These are phyloP conservation scores for Periplaneta americana DNA, from an alignment of 1,140 invertebrate species.

Conservation along the genomic window DNA sequence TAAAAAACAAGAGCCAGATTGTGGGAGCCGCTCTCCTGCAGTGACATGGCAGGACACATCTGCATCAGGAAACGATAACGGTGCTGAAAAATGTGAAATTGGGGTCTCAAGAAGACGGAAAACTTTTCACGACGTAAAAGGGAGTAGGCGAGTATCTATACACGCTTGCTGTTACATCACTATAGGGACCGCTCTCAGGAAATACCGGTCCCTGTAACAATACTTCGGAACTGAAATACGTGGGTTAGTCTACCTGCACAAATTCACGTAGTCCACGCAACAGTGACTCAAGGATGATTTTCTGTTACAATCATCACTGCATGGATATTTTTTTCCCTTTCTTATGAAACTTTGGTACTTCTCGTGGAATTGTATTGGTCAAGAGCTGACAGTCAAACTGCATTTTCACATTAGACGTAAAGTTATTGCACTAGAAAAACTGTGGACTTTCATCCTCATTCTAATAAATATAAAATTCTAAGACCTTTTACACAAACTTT, in stretches of 20 bases:
- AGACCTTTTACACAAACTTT: no score
- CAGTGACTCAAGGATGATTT: not conserved
- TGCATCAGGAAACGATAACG: not conserved
- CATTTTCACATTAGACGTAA: no score
- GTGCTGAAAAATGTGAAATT: not conserved
- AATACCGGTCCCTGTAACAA: not conserved
- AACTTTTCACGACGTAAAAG: not conserved
- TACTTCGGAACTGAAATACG: not conserved
- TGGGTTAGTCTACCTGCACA: not conserved
- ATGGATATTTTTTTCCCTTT: no score
- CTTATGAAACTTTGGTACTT: no score
- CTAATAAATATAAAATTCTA: no score
- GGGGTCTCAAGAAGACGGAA: not conserved
- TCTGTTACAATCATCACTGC: no score
- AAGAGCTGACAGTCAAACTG: no score
- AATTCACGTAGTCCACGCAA: not conserved
- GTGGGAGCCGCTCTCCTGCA: not conserved
- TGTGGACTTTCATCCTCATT: no score
- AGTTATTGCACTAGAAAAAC: no score
- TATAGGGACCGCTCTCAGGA: not conserved
- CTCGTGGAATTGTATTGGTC: no score
- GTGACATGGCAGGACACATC: not conserved
- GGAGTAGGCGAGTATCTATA: not conserved
- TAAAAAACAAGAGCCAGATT: no score
- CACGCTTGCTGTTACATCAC: not conserved